Evolutionary conservation across 2,113 vertebrate species (phyloP), one percentile per base, ranked within the genome.

Genomic region (Petromus typicus): DNA sequence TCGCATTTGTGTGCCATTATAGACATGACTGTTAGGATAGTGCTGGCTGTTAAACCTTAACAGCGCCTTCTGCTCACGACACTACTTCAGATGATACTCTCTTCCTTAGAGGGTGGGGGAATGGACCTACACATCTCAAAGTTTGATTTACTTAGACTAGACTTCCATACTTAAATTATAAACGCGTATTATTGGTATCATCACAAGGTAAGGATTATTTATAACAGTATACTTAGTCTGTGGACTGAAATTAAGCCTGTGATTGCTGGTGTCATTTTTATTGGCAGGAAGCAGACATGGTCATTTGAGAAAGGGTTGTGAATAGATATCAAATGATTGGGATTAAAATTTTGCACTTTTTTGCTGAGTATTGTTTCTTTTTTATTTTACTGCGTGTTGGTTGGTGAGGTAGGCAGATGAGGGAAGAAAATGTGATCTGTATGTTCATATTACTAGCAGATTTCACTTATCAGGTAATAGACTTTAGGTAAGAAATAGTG

Each of bases 381-480:
- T 93, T 82, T 76, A 86, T 64, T 94, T 93, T 90, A 94, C 12
- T 80, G 37, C 56, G 37, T 51, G 51, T 25, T 69, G 22, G 30
- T 90, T 95, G 82, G 6, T 25, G n/a, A 96, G 61, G 57, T 64
- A 91, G 75, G 57, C 17, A 69, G 61, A 61, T 71, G 30, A 83
- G 56, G 56, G 61, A 91, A 89, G 67, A 87, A 96, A 91, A 96
- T 94, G 48, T 32, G 30, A 79, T 76, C 25, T 83, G 9, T 91
- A 0, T 79, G 57, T 93, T 89, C 75, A 94, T 27, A 89, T 63
- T 76, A 30, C 40, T 90, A 75, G 69, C 37, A 57, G 27, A 78
- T 67, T 96, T 85, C 17, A 78, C 34, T 34, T 85, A 56, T 57
- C 7, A 73, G 64, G 23, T 66, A 78, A 61, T 76, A 84, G 56